Base-by-base conservation (phyloP, 2,113 vertebrate genomes). In the Promerops cafer region DNA sequence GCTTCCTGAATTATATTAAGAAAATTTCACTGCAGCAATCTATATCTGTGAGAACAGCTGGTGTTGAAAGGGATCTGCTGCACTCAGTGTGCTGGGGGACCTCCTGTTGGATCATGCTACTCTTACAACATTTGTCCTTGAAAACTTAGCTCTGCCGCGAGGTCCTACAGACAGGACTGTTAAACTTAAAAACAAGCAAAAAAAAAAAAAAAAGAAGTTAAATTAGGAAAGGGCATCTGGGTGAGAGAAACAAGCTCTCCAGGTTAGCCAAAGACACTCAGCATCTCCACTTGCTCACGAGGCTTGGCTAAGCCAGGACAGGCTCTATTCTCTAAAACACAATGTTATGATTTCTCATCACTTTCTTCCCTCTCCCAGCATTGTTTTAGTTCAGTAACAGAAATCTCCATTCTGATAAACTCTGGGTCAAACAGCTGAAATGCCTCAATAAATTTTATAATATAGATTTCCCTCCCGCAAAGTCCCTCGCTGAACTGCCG, bases 21-120 rank as follows among this genome's bases (percentile, higher is more conserved):
- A 99, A 98, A 99, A 99, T 99, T 99, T 99, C 98, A 99, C 98
- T 98, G 94, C 97, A 97, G 99, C 98, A 98, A 98, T 98, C 98
- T 98, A 98, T 99, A 99, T 99, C 98, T 98, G 98, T 98, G 99
- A 98, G 99, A 99, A 99, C 99, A 99, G 99, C 99, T 99, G 99
- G 98, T 98, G 97, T 97, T 98, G 99, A 98, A 99, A 99, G 98
- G 98, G 98, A 99, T 99, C 98, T 98, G 98, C 99, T 97, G 98
- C 98, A 98, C 97, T 97, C 97, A 68, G 97, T 85, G 98, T 98
- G 98, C 99, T 98, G 97, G 83, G 98, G 99, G 99, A 99, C 98
- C 98, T 98, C 97, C 83, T 98, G 98, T 98, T 96, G 98, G 98
- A 99, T 98, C 98, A 96, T 92, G 97, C 98, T 98, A 98, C 98